phyloP scores from a whole-genome alignment of 2,113 vertebrate species.

The Melanerpes formicivorus region DNA sequence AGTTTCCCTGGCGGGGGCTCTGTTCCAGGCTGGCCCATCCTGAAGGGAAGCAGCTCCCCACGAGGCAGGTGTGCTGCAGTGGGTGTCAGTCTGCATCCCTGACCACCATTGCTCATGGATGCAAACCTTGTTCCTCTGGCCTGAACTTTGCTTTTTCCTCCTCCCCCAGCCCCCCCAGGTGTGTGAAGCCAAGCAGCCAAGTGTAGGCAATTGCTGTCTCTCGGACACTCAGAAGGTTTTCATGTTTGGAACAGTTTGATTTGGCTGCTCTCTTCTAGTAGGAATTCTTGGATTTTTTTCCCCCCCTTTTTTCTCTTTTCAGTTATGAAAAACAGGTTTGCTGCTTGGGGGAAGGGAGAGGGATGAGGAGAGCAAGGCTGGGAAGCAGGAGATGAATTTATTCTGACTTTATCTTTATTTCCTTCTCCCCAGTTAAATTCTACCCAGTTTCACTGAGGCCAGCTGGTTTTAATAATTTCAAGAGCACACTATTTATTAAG shows the following conservation, averaged over 20 bases:
- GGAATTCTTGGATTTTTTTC: conserved; percentile 24
- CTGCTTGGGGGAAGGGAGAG: conserved; percentile 39
- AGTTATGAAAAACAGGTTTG: conserved; percentile 69
- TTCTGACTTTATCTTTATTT: conserved; percentile 69
- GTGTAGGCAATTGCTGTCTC: conserved; percentile 35
- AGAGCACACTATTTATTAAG: conserved; percentile 70
- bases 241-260: conserved; percentile 31
- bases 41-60: background rate
- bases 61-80: conserved; percentile 14
- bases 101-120: conserved; percentile 43
- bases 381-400: conserved; percentile 59
- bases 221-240: conserved; percentile 34
- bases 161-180: background rate
- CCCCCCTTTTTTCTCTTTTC: background rate
- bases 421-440: conserved; percentile 53
- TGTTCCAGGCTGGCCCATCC: background rate
- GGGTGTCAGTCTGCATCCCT: background rate
- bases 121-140: conserved; percentile 26
- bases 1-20: background rate
- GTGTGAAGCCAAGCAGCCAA: conserved; percentile 30
- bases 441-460: conserved; percentile 2
- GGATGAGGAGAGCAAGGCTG: background rate
- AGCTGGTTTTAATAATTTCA: conserved; percentile 70
- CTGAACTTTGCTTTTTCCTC: background rate
- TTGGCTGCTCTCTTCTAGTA: conserved; percentile 41